Base-by-base conservation (phyloP, 2,797 vertebrate species). In the Sebastes reedi region DNA sequence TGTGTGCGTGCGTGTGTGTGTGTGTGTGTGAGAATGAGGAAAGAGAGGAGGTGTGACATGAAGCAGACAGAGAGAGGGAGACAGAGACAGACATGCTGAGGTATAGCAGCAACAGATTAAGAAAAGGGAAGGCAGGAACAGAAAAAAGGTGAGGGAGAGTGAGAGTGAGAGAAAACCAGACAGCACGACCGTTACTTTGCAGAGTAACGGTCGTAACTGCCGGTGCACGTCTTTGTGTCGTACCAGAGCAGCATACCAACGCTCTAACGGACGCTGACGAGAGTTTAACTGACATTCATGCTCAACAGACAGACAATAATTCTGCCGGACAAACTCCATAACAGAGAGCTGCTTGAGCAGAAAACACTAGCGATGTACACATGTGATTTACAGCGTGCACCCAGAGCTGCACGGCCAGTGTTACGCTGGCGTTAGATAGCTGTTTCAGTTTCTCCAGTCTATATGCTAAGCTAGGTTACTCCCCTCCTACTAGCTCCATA, bases 61-160 rank as follows among this genome's bases (percentile, higher is more conserved):
- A 85, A 87, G 55, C 86, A 81, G 70, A 83, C 84, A 81, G 70
- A 83, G 39, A 36, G 68, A 12, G 66, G 58, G 75, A 46, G 66
- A 58, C 50, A 55, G 62, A 59, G 67, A 62, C 36, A 55, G 64
- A 81, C 59, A 70, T 9, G n/a, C 0, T 11, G 66, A 25, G 27
- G 24, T 16, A 39, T 39, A 14, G 46, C 32, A 29, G 59, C 67
- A 75, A 25, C 58, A 60, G 62, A 61, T 58, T 12, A 30, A 71
- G 30, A 66, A 36, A 36, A 22, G 52, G 29, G 62, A 72, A 22
- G 61, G 58, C 25, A 61, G 50, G 58, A 46, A 8, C 52, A 34
- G 24, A 65, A n/a, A 29, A 27, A 18, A 9, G 8, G 16, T 58
- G 8, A 13, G 11, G 18, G 20, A 34, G 39, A 52, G 32, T 18